Evolutionary conservation across 35 echinoderm and acorn worm species (phyloP).

Genomic region (Amphiura filiformis): DNA sequence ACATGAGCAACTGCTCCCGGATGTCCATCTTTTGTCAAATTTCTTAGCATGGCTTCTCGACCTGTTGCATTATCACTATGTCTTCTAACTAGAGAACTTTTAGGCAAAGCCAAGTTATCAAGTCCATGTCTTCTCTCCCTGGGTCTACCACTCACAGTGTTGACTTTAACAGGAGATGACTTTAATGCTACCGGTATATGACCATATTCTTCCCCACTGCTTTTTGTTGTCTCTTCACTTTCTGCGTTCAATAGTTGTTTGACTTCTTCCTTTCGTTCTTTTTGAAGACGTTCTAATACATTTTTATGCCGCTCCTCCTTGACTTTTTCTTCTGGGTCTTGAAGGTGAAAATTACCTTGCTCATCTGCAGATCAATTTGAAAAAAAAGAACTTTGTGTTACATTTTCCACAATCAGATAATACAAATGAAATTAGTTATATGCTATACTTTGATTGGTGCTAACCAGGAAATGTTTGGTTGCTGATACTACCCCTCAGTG

Average conservation of each 20-base stretch:
- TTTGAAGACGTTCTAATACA: conserved; percentile 49
- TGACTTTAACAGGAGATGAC: neutral
- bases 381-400: neutral
- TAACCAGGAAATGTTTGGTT: too few species aligned
- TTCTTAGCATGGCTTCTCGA: neutral
- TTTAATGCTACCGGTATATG: too few species aligned
- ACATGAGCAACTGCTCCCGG: neutral
- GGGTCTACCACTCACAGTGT: neutral
- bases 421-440: too few species aligned
- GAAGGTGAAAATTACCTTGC: conserved; percentile 30
- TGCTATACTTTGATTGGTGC: too few species aligned
- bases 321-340: conserved; percentile 29
- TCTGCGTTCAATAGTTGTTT: neutral
- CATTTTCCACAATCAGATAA: too few species aligned
- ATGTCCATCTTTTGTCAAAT: neutral
- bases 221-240: neutral
- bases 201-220: too few species aligned
- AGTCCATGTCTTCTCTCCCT: neutral
- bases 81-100: neutral
- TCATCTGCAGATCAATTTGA: conserved; percentile 20
- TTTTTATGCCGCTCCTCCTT: conserved; percentile 42
- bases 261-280: conserved; percentile 46
- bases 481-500: too few species aligned
- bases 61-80: neutral
- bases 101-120: neutral